A percentile compares a stretch with the other conserved stretches of the same genome.
These are phyloP conservation scores for Spermophilus dauricus DNA, from an alignment of 2,113 vertebrate species.

Conservation along the genomic window DNA sequence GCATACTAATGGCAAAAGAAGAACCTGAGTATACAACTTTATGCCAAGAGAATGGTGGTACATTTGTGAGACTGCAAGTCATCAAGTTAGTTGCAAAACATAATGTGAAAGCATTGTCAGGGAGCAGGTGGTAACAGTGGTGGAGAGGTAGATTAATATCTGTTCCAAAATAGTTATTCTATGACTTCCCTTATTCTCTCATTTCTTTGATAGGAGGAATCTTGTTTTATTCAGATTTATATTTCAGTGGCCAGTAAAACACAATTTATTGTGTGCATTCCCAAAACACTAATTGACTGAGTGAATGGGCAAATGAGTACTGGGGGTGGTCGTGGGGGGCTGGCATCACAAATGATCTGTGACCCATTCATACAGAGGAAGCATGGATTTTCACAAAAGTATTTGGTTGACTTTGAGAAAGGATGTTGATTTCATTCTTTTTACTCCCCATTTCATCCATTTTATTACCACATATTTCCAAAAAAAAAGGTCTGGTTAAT, in stretches of 20 bases:
- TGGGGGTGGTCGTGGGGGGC: too few species aligned
- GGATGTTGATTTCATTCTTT: conserved; percentile 73
- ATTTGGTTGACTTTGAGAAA: conserved; percentile 66
- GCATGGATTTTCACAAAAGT: conserved; percentile 43
- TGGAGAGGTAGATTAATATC: neutral
- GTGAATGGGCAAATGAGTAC: neutral
- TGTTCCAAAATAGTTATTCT: neutral
- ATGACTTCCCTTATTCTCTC: neutral
- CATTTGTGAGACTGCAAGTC: neutral
- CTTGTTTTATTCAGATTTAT: neutral
- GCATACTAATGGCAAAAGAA: neutral
- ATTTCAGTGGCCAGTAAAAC: neutral
- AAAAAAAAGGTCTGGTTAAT: conserved; percentile 78
- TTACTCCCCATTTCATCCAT: conserved; percentile 71
- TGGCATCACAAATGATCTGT: neutral
- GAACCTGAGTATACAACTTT: neutral
- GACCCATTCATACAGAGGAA: neutral
- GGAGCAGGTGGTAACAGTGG: too few species aligned
- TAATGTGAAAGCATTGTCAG: rapidly evolving
- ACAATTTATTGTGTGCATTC: neutral
- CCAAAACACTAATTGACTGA: neutral
- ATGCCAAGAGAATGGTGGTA: neutral
- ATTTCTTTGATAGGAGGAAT: neutral
- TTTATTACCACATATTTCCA: conserved; percentile 81
- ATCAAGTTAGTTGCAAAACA: neutral